Conservation (phyloP, 2,797 vertebrate genomes). For the Meriones psammophilus region DNA sequence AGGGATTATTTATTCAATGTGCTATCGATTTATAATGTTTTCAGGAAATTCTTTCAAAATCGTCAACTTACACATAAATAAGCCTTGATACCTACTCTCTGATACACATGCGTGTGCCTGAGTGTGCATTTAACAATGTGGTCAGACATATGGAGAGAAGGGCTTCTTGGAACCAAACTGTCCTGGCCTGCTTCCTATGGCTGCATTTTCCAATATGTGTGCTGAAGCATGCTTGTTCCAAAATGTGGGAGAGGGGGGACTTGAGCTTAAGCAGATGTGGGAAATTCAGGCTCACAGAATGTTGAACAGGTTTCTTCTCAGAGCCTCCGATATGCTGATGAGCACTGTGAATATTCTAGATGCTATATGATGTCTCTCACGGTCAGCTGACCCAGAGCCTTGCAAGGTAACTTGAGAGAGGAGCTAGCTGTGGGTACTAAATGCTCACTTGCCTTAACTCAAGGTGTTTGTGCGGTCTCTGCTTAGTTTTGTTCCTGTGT, state of each 20-base stretch:
- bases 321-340: not conserved
- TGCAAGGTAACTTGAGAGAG: not conserved
- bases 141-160: not conserved
- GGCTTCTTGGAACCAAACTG: not conserved
- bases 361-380: not conserved
- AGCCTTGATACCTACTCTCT: not conserved
- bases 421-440: not conserved
- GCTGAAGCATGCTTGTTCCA: not conserved
- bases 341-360: not conserved
- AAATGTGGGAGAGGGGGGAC: not conserved
- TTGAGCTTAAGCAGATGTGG: not conserved
- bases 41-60: slow-evolving; percentile 42
- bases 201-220: not conserved
- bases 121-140: not conserved
- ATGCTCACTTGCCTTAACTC: not conserved
- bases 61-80: slow-evolving; percentile 33
- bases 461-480: not conserved
- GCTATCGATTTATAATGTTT: slow-evolving; percentile 38
- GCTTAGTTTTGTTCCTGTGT: not conserved
- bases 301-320: not conserved
- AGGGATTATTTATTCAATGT: slow-evolving; percentile 58
- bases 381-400: not conserved
- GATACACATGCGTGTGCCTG: not conserved
- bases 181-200: not conserved
- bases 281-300: not conserved